phyloP scores from a whole-genome alignment of 2,888 invertebrate species.

The Papilio gigon region DNA sequence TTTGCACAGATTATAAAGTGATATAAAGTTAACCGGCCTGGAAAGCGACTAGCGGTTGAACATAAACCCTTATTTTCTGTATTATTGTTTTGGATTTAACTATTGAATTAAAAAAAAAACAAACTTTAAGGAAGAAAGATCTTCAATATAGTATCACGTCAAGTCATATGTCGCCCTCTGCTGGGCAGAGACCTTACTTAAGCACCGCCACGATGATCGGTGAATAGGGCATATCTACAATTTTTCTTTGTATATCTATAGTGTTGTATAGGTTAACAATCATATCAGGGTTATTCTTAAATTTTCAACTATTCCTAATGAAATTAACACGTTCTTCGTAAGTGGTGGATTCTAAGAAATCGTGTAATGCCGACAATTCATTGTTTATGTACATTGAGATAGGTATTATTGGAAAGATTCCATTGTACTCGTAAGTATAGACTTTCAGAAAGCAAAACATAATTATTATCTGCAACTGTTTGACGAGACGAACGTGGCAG shows the following conservation, averaged over 20 bases:
- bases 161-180: no score
- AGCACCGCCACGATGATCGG: no score
- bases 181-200: no score
- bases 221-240: not conserved
- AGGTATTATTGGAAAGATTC: conserved; percentile 19
- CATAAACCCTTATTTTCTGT: no score
- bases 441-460: conserved; percentile 11
- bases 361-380: conserved; percentile 8
- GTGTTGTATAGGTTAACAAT: not conserved
- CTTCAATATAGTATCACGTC: no score
- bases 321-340: conserved; percentile 15
- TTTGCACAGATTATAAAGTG: not conserved
- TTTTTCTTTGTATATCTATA: not conserved
- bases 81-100: no score
- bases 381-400: conserved; percentile 1
- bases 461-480: not conserved
- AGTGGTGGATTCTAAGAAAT: conserved; percentile 15
- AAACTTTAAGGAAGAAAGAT: no score
- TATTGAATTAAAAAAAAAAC: no score
- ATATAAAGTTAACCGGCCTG: no score
- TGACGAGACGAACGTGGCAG: not conserved
- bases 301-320: conserved; percentile 7
- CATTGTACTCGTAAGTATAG: conserved; percentile 13
- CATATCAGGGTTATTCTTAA: not conserved
- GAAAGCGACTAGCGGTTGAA: no score